Conservation (phyloP, 2,113 vertebrate species). For the Todiramphus saurophagus region DNA sequence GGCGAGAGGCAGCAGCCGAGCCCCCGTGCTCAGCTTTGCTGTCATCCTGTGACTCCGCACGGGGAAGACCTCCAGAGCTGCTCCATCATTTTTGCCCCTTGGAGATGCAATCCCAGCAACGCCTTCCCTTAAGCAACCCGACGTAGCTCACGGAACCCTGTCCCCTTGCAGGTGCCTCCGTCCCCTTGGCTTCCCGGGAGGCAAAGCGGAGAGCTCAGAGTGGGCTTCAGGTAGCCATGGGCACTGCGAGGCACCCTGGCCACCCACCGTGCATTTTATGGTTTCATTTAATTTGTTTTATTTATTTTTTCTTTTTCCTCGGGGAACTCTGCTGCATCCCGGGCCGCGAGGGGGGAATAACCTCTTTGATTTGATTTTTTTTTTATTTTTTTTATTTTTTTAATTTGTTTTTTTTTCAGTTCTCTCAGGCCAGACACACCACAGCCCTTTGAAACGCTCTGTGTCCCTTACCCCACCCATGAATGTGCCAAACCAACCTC, state of each 20-base stretch:
- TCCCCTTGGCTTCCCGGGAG: background rate
- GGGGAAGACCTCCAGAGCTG: background rate
- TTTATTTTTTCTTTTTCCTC: background rate
- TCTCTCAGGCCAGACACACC: conserved; percentile 90
- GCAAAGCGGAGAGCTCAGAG: background rate
- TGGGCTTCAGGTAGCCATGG: background rate
- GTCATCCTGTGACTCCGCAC: rapidly evolving
- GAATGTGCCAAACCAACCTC: conserved; percentile 91
- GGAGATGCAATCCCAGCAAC: rapidly evolving
- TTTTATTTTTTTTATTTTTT: too few species aligned
- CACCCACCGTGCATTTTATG: background rate
- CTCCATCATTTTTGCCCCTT: background rate
- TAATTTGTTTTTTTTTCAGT: conserved; percentile 81
- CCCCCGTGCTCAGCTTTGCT: background rate
- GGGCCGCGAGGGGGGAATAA: conserved; percentile 75
- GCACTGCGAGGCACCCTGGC: background rate
- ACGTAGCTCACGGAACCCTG: rapidly evolving
- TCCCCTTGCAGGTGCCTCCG: background rate
- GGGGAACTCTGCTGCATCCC: conserved; percentile 67
- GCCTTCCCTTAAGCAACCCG: background rate
- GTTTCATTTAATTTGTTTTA: background rate
- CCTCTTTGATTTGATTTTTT: conserved; percentile 77
- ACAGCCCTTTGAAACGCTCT: conserved; percentile 98
- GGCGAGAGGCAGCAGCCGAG: background rate
- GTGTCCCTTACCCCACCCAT: conserved; percentile 98